Evolutionary conservation across 2,113 vertebrate species (phyloP), one percentile per base, ranked within the genome.

Genomic region (Callipepla squamata): DNA sequence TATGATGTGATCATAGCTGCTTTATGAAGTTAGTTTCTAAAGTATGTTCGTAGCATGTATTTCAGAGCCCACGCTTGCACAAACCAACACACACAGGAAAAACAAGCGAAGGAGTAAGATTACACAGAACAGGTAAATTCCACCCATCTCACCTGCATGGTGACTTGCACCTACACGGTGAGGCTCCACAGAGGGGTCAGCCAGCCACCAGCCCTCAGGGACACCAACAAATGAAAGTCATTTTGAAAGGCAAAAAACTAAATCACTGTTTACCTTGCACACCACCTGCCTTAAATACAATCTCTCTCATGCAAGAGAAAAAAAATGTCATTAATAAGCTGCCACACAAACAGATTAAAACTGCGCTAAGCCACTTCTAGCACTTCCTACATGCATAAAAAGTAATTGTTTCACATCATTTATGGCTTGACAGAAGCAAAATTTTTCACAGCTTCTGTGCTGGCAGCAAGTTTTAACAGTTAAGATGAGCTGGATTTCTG

Each of bases 1-100:
- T 21, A 83, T 1, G 0, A 36, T 55, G 38, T 2, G 6, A 94
- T 93, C 66, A 75, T 36, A 88, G 76, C 61, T 80, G 63, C 82
- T 88, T 88, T 70, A 85, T 47, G 32, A 85, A 91, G 63, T 80
- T 63, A 65, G 74, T 48, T 93, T 94, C 85, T 67, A 32, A 77
- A 82, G 45, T 32, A 66, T 4, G 10, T 36, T 77, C 79, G 59
- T 6, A 69, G 34, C 63, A 45, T 11, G 32, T 69, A 63, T 72
- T 90, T 80, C 80, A 84, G 65, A 90, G 76, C 28, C 87, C 92
- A 70, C 62, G 45, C 40, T 74, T 3, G 1, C 50, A 66, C 50
- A 88, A 83, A 88, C 44, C 42, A 93, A 55, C 42, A 90, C 25
- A n/a, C 53, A 80, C 44, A 72, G 32, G 34, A 80, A 87, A 91